Evolutionary conservation across 37 sponge, comb jelly and placozoan genomes (phyloP).

Genomic region (Ianthella basta): DNA sequence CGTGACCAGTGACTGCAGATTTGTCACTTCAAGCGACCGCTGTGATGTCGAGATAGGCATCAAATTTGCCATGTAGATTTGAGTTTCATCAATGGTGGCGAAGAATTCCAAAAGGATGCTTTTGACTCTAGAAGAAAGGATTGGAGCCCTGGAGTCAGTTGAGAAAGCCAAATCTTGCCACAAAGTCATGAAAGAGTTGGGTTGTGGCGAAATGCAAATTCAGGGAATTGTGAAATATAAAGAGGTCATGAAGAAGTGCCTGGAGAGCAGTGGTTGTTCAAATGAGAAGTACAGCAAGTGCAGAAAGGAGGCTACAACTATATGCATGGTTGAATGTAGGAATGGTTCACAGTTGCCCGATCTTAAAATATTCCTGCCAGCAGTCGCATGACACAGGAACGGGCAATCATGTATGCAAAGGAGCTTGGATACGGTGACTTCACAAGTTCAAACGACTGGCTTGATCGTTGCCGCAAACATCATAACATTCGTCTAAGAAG

Average conservation of each 20-base stretch:
- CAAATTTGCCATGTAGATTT: too few species aligned
- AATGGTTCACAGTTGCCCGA: not conserved
- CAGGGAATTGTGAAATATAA: not conserved
- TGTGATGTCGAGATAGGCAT: too few species aligned
- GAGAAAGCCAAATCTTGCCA: too few species aligned
- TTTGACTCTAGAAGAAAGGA: too few species aligned
- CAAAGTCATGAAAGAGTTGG: too few species aligned
- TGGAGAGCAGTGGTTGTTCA: not conserved
- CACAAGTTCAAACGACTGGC: not conserved
- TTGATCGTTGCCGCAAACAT: not conserved
- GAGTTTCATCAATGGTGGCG: too few species aligned
- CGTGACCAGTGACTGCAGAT: too few species aligned
- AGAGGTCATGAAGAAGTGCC: not conserved
- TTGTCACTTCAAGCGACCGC: too few species aligned
- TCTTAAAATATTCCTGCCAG: not conserved
- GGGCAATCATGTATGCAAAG: not conserved
- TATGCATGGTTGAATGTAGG: not conserved
- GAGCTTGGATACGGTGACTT: not conserved
- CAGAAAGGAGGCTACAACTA: not conserved
- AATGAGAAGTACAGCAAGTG: constrained; percentile 1
- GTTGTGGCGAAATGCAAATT: too few species aligned
- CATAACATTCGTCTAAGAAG: not conserved
- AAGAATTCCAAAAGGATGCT: too few species aligned
- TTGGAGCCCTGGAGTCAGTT: too few species aligned
- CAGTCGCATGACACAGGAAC: not conserved